phyloP scores from a whole-genome alignment of 2,113 vertebrate genomes.

The Eidolon helvum region DNA sequence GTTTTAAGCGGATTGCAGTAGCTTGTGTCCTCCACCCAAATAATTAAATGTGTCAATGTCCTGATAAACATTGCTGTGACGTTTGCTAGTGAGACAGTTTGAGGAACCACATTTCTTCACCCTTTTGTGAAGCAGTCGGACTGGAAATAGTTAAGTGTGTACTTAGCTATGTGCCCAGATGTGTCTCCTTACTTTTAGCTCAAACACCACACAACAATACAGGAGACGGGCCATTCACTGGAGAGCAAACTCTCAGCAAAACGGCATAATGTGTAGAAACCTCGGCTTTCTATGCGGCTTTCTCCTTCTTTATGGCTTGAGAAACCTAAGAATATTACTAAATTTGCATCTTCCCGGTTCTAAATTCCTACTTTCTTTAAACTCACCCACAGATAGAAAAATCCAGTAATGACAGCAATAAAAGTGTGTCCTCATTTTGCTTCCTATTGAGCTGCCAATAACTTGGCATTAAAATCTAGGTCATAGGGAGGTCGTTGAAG shows the following conservation, averaged over 20 bases:
- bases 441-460: conserved; percentile 20
- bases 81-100: neutral
- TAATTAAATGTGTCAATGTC: neutral
- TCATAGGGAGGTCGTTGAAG: conserved; percentile 46
- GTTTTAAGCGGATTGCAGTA: neutral
- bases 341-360: conserved; percentile 35
- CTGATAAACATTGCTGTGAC: neutral
- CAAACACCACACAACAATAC: accelerated
- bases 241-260: neutral
- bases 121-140: neutral
- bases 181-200: neutral
- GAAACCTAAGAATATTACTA: conserved; percentile 2
- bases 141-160: conserved; percentile 23
- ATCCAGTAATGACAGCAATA: neutral
- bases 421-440: conserved; percentile 15
- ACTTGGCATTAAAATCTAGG: conserved; percentile 62
- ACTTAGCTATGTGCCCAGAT: neutral
- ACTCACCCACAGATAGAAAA: neutral
- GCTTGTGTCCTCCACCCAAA: neutral
- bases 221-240: neutral
- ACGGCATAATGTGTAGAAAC: neutral
- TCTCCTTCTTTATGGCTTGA: neutral
- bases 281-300: neutral
- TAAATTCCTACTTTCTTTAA: conserved; percentile 12
- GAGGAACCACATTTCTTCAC: neutral